These are phyloP conservation scores for Procambarus virginalis DNA, from an alignment of 1,140 invertebrate species.

Conservation along the genomic window DNA sequence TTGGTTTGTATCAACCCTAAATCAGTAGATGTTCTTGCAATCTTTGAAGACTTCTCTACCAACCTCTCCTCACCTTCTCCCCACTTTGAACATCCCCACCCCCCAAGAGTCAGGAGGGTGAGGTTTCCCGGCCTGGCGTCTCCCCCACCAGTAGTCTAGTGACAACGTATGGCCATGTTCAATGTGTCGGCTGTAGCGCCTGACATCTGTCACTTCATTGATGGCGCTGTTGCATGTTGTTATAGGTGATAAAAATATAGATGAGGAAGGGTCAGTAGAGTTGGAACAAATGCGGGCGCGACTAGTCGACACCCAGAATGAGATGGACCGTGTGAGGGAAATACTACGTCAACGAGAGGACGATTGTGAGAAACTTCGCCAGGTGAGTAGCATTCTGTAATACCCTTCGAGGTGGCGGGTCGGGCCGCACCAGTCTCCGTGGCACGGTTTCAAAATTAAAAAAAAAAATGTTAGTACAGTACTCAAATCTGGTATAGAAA, in stretches of 20 bases:
- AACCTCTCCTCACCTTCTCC: constrained; percentile 3
- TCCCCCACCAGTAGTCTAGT: constrained; percentile 48
- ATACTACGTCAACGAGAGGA: constrained; percentile 58
- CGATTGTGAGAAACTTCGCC: constrained; percentile 56
- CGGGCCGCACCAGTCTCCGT: constrained; percentile 40
- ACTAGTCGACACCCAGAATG: constrained; percentile 69
- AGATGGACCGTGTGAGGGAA: constrained; percentile 67
- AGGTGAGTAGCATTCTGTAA: constrained; percentile 59
- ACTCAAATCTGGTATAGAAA: neutral
- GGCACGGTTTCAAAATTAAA: neutral
- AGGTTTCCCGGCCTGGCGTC: constrained; percentile 36
- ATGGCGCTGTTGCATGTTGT: constrained; percentile 70
- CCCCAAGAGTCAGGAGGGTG: constrained; percentile 30
- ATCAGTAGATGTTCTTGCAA: constrained; percentile 19
- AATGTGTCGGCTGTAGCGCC: constrained; percentile 51
- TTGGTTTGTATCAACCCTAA: constrained; percentile 30
- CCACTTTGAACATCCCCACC: neutral
- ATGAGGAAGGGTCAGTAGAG: constrained; percentile 70
- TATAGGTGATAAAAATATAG: constrained; percentile 71
- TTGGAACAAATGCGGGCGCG: constrained; percentile 70
- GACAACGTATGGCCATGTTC: constrained; percentile 58
- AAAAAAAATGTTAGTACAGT: neutral
- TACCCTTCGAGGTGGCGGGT: constrained; percentile 55
- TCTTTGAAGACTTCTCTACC: neutral
- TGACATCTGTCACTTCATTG: constrained; percentile 51